Evolutionary conservation across 2,888 invertebrate species (phyloP).

Genomic region (Nymphalis polychloros): DNA sequence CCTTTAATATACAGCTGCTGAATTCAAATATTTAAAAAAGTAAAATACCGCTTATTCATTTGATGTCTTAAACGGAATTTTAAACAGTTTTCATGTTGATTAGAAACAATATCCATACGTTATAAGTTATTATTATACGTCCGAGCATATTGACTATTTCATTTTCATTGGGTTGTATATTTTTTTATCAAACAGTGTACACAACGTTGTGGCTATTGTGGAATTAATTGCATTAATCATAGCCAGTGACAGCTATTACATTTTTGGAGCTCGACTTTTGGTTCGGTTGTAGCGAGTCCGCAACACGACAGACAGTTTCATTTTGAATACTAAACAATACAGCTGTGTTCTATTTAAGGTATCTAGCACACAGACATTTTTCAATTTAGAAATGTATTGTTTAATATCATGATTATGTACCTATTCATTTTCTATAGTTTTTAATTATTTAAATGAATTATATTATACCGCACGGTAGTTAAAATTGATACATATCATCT

Average conservation of each 20-base stretch:
- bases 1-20: no score
- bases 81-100: no score
- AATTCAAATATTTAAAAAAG: no score
- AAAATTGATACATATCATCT: no score
- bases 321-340: conserved; percentile 66
- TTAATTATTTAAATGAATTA: background rate
- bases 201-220: conserved; percentile 68
- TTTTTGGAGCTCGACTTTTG: conserved; percentile 81
- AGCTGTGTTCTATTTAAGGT: conserved; percentile 18
- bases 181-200: conserved; percentile 58
- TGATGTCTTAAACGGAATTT: no score
- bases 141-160: no score
- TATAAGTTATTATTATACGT: no score
- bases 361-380: conserved; percentile 25
- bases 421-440: background rate
- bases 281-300: conserved; percentile 50
- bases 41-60: no score
- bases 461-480: background rate
- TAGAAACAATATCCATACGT: no score
- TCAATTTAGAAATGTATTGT: conserved; percentile 12
- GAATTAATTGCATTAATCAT: conserved; percentile 81
- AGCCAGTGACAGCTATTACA: conserved; percentile 79
- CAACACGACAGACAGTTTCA: conserved; percentile 57
- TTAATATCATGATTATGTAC: background rate
- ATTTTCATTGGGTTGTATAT: conserved; percentile 31